Base-by-base conservation (phyloP, 2,113 vertebrate genomes). In the Urocitellus parryii region DNA sequence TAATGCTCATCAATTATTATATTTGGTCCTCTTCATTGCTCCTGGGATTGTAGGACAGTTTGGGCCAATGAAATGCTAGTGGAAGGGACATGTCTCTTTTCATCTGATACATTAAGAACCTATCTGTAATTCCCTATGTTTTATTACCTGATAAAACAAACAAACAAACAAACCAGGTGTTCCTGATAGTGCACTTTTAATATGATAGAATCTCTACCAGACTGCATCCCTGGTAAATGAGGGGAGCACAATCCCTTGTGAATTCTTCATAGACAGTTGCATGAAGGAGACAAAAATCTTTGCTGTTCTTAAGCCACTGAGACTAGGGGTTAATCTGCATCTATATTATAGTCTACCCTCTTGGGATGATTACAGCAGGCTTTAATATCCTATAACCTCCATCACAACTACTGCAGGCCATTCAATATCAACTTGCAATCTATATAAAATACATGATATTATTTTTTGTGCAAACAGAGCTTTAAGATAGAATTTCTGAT, bases 371-470 rank as follows among this genome's bases (percentile, higher is more conserved):
- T 42, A 42, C 16, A 77, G 9, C 67, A 53, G 22, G 39, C 22
- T 78, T 91, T 85, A n/a, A 56, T 80, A 39, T 67, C 24, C 29
- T 11, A 16, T 45, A 67, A 79, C 32, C 17, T 65, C 37, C 16
- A 27, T 48, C 25, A 76, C 4, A 42, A 4, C 32, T 81, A 51
- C 25, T 24, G 56, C 37, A 87, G 63, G 25, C 24, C 27, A 77
- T 68, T 91, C 53, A 67, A 82, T 89, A 51, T 85, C 9, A 91
- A 58, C 56, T 91, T 84, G 18, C 93, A 80, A 78, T 96, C 16
- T 87, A 76, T 70, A 72, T 80, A 53, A 95, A 12, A 89, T 88
- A 77, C 18, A 61, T 29, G 10, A 27, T 76, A 9, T 74, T 13
- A 86, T 81, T 68, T 93, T 45, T 14, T 89, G 0, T 39, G 18